These are phyloP conservation scores for Varroa destructor DNA, from an alignment of 1,140 invertebrate genomes.

Conservation along the genomic window DNA sequence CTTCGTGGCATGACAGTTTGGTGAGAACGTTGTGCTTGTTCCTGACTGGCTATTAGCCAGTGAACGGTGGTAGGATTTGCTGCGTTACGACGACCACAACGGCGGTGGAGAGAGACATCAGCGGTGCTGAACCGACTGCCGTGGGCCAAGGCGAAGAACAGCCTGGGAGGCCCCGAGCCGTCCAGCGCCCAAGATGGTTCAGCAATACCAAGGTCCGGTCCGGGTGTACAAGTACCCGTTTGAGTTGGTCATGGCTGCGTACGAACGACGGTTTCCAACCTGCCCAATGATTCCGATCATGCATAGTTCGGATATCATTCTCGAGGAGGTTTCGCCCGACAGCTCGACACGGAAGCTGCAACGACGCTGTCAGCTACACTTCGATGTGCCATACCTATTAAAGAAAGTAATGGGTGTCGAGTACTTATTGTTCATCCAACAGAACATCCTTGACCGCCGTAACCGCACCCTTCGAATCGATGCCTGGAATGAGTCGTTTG, in stretches of 20 bases:
- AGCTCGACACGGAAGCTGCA: constrained; percentile 68
- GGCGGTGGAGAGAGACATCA: too few relatives aligned
- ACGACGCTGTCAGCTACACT: constrained; percentile 73
- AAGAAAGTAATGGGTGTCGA: constrained; percentile 94
- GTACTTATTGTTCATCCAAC: constrained; percentile 80
- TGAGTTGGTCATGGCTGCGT: constrained; percentile 89
- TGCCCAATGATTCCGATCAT: constrained; percentile 92
- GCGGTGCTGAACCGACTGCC: too few relatives aligned
- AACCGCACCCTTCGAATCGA: constrained; percentile 72
- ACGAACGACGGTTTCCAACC: constrained; percentile 78
- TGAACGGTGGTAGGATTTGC: too few relatives aligned
- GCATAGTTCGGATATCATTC: constrained; percentile 67
- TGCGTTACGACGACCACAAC: too few relatives aligned
- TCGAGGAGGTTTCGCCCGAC: constrained; percentile 62
- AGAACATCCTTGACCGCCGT: constrained; percentile 67
- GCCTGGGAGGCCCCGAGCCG: neutral
- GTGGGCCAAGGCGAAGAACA: neutral
- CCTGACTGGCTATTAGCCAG: too few relatives aligned
- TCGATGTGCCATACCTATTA: constrained; percentile 85
- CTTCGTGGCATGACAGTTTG: too few relatives aligned
- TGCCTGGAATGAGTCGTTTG: constrained; percentile 85
- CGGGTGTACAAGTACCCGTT: constrained; percentile 93
- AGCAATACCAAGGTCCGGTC: constrained; percentile 87
- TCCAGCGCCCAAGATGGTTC: constrained; percentile 59
- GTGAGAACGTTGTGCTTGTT: too few relatives aligned